Base-by-base conservation (phyloP, 1,140 invertebrate genomes). In the Paralvinella palmiformis region DNA sequence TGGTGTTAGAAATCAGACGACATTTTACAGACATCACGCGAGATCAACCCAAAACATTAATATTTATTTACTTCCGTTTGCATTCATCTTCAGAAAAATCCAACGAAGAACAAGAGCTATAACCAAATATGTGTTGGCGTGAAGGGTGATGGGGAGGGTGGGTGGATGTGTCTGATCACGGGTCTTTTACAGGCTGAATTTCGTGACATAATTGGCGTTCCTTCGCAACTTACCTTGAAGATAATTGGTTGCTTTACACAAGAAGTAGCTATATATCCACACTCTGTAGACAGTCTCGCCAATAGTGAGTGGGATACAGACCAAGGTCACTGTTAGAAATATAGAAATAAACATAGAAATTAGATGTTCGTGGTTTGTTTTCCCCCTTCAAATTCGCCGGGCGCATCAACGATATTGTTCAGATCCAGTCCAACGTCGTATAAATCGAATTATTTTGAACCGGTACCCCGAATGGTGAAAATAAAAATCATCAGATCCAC, bases 211-310 rank as follows among this genome's bases (percentile, higher is more conserved):
- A n/a, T n/a, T n/a, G n/a, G n/a, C n/a, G n/a, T n/a, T n/a, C n/a
- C n/a, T n/a, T n/a, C n/a, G n/a, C n/a, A n/a, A 17, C 63, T 55
- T 81, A 90, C 89, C 88, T 86, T 90, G 88, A 22, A 90, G 71
- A 72, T 89, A 91, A 55, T 85, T 85, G 20, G 85, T 85, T 10
- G 88, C 80, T 73, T 88, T 89, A 80, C 89, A 91, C 81, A 88
- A 84, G 37, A 86, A 76, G 70, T 88, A 85, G 0, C 88, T 88
- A 66, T 88, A 88, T 64, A 84, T 80, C 88, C 88, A 90, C 1
- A 86, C 78, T 5, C 85, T 78, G 4, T 87, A 86, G 17, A 89
- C 83, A 0, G 87, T 85, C 70, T 86, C 84, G 27, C 85, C 85
- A 3, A 88, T 84, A 58, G 88, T 88, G 69, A 87, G 85, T 0